Percentiles rank a stretch among this genome's conserved stretches.
phyloP scores from a whole-genome alignment of 2,888 invertebrate genomes.

The Harpalus rubripes region DNA sequence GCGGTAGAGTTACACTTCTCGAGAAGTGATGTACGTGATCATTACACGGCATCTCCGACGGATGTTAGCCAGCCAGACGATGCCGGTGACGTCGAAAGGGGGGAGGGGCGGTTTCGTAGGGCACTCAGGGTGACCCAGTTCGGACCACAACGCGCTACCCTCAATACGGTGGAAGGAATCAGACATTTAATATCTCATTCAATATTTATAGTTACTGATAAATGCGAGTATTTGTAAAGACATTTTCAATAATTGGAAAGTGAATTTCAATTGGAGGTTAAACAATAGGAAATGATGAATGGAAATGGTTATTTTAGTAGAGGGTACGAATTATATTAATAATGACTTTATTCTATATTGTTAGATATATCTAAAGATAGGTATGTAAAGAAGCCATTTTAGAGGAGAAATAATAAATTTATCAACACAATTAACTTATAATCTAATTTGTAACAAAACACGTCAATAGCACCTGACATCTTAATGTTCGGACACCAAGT shows the following conservation, averaged over 20 bases:
- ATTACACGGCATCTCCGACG: conserved; percentile 26
- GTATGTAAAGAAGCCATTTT: too few species aligned
- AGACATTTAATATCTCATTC: conserved; percentile 38
- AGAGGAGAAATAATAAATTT: too few species aligned
- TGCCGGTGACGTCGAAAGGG: too few species aligned
- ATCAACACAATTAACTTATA: too few species aligned
- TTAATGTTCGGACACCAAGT: too few species aligned
- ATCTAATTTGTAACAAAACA: too few species aligned
- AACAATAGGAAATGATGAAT: neutral
- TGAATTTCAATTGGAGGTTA: conserved; percentile 7
- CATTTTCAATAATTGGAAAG: conserved; percentile 17
- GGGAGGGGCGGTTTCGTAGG: neutral
- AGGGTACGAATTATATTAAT: too few species aligned
- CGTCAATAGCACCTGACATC: too few species aligned
- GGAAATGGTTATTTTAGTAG: neutral
- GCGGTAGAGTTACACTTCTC: neutral
- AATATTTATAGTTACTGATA: conserved; percentile 30
- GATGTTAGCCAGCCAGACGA: neutral
- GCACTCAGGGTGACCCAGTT: conserved; percentile 48
- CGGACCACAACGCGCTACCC: conserved; percentile 3
- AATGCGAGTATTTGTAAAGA: conserved; percentile 30
- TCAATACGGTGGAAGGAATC: neutral
- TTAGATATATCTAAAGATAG: too few species aligned
- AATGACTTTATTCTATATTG: too few species aligned
- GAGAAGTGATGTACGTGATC: conserved; percentile 22